Evolutionary conservation across 1,140 invertebrate genomes (phyloP).

Genomic region (Drosophila kurseongensis): DNA sequence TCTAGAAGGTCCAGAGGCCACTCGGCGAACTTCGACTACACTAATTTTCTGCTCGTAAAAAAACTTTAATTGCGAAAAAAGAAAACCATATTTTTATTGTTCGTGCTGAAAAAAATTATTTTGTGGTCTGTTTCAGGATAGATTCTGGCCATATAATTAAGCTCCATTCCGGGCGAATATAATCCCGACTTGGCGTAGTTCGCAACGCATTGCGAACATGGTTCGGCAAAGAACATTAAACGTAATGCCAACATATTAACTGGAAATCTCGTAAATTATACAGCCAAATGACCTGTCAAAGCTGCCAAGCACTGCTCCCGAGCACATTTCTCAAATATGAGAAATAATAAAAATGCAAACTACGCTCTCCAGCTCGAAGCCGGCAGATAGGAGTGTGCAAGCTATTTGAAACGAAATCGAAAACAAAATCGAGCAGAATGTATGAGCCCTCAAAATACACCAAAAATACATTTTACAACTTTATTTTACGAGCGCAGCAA

Average conservation of each 20-base stretch:
- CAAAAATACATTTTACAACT: slow-evolving; percentile 79
- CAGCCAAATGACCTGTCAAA: slow-evolving; percentile 71
- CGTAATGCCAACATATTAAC: slow-evolving; percentile 77
- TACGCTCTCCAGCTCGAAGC: slow-evolving; percentile 40
- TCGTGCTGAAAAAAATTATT: slow-evolving; percentile 40
- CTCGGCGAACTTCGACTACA: slow-evolving; percentile 48
- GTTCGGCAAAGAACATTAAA: slow-evolving; percentile 52
- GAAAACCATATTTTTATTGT: slow-evolving; percentile 68
- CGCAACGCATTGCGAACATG: slow-evolving; percentile 4
- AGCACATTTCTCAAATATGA: slow-evolving; percentile 57
- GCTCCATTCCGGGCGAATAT: slow-evolving; percentile 47
- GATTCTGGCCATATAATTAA: slow-evolving; percentile 70
- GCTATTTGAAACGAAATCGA: slow-evolving; percentile 80
- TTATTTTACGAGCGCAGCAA: slow-evolving; percentile 73
- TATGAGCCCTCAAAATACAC: slow-evolving; percentile 36
- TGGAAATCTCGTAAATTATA: slow-evolving; percentile 79
- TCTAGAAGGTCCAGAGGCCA: slow-evolving; percentile 31
- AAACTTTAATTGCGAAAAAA: slow-evolving; percentile 65
- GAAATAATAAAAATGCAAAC: slow-evolving; percentile 56
- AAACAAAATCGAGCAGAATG: slow-evolving; percentile 58
- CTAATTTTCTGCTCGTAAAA: slow-evolving; percentile 77
- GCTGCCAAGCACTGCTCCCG: slow-evolving; percentile 24
- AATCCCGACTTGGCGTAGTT: slow-evolving; percentile 55
- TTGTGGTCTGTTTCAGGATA: slow-evolving; percentile 37
- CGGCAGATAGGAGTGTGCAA: slow-evolving; percentile 39